Conservation (phyloP, 37 sponge, comb jelly and placozoan genomes). For the Bolinopsis microptera region DNA sequence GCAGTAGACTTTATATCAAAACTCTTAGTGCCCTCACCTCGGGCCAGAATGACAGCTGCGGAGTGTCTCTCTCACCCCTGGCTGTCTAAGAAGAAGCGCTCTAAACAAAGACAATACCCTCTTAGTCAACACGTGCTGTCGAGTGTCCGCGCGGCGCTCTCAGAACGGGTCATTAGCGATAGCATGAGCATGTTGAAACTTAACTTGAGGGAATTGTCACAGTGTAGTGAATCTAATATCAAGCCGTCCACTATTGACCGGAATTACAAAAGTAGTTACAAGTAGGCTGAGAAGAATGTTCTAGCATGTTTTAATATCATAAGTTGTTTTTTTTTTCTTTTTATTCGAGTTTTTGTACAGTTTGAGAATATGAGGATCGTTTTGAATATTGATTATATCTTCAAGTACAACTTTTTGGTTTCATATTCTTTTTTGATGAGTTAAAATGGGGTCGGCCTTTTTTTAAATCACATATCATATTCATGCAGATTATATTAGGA, state of each 20-base stretch:
- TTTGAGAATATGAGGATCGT: neutral
- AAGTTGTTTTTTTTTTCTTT: neutral
- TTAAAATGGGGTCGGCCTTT: too few species aligned
- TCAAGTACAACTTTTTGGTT: too few species aligned
- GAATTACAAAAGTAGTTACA: constrained; percentile 13
- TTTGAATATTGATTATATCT: neutral
- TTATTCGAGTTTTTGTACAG: neutral
- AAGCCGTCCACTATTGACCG: neutral
- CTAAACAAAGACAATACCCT: constrained; percentile 1
- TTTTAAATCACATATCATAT: too few species aligned
- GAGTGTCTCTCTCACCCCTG: constrained; percentile 59
- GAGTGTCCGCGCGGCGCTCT: neutral
- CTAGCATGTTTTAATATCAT: neutral
- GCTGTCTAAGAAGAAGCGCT: constrained; percentile 29
- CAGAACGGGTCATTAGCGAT: neutral
- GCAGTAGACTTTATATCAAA: constrained; percentile 19
- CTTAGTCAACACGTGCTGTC: neutral
- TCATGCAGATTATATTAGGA: too few species aligned
- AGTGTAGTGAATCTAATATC: neutral
- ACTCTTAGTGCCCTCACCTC: neutral
- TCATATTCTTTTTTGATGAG: too few species aligned
- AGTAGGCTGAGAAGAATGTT: neutral
- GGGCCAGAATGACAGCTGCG: constrained; percentile 13
- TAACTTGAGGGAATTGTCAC: neutral
- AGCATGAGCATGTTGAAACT: neutral